Evolutionary conservation across 30 jellyfish, hydroid and myxozoan genomes (phyloP).

Genomic region (Aurelia sp.): DNA sequence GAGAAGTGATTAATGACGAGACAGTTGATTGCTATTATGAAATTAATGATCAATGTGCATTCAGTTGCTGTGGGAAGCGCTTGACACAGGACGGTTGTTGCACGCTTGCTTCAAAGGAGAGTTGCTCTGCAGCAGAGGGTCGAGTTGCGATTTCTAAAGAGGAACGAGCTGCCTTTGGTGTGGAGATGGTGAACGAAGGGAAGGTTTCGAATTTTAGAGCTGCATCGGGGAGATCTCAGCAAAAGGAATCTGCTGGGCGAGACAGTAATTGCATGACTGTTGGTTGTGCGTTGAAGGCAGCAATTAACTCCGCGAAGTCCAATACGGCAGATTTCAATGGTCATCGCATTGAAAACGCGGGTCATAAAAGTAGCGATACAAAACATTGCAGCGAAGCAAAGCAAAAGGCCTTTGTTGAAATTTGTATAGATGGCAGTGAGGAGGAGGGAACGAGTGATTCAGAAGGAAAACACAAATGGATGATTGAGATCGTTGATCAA

Average conservation of each 20-base stretch:
- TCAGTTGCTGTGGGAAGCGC: too few relatives aligned
- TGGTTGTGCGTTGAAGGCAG: not conserved
- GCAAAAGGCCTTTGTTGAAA: slow-evolving; percentile 49
- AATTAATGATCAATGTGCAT: too few relatives aligned
- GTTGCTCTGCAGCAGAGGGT: too few relatives aligned
- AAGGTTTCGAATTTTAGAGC: not conserved
- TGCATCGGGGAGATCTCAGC: not conserved
- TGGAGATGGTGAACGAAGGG: slow-evolving; percentile 1
- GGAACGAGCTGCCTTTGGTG: too few relatives aligned
- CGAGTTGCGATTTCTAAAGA: too few relatives aligned
- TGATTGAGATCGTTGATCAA: slow-evolving; percentile 47
- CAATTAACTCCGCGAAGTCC: slow-evolving; percentile 15
- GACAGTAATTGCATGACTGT: too few relatives aligned
- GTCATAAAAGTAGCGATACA: slow-evolving; percentile 37
- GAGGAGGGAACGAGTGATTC: slow-evolving; percentile 24
- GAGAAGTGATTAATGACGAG: too few relatives aligned
- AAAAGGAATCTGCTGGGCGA: too few relatives aligned
- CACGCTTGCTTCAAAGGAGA: too few relatives aligned
- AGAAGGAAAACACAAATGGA: slow-evolving; percentile 43
- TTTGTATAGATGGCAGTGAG: slow-evolving; percentile 52
- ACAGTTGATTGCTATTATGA: too few relatives aligned
- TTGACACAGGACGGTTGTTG: too few relatives aligned
- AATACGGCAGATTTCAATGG: slow-evolving; percentile 12
- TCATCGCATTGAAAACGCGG: not conserved
- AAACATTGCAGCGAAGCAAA: slow-evolving; percentile 48